phyloP scores from a whole-genome alignment of 2,113 vertebrate genomes.

The Muscicapa adusta region DNA sequence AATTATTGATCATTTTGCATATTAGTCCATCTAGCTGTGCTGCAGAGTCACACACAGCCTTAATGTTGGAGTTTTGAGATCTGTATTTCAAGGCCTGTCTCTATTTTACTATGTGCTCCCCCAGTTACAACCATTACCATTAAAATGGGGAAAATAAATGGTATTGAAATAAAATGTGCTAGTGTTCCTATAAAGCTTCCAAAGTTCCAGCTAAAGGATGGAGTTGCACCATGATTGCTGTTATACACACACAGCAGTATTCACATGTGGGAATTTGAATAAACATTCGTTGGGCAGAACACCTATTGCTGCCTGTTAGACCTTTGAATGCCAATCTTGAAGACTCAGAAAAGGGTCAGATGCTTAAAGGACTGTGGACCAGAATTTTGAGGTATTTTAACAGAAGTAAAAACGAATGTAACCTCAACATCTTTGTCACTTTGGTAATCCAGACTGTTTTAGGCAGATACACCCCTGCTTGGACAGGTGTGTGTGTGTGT shows the following conservation, averaged over 20 bases:
- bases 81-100: neutral
- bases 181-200: neutral
- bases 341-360: neutral
- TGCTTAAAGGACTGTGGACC: rapidly evolving
- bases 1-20: neutral
- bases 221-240: neutral
- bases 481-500: neutral
- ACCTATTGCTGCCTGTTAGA: neutral
- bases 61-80: neutral
- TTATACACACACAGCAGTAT: neutral
- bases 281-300: neutral
- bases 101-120: neutral
- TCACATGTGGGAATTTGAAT: neutral
- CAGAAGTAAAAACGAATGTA: neutral
- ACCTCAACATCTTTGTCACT: neutral
- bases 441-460: neutral
- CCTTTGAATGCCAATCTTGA: neutral
- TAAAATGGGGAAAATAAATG: neutral
- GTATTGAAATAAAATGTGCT: neutral
- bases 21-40: neutral
- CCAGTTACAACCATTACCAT: neutral
- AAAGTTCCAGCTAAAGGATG: neutral
- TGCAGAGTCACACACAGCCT: neutral
- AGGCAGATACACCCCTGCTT: neutral
- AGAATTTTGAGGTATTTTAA: neutral